Conservation (phyloP, 2,888 invertebrate species). For the Ptychoptera albimana region DNA sequence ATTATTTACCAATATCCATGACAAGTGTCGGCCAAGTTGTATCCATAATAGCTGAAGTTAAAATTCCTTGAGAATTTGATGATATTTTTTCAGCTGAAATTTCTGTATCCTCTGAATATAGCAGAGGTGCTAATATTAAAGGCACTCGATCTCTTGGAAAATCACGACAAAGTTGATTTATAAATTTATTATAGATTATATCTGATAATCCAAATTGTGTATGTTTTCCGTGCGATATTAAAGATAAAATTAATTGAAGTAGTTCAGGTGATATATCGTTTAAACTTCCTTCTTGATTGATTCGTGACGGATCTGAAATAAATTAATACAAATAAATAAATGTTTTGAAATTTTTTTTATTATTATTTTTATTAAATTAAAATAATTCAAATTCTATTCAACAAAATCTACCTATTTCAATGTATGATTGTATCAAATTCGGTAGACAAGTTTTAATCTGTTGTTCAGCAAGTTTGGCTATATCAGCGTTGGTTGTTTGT, state of each 20-base stretch:
- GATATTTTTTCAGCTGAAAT: constrained; percentile 46
- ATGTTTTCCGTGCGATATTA: constrained; percentile 41
- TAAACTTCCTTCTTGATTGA: constrained; percentile 62
- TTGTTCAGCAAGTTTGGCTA: constrained; percentile 53
- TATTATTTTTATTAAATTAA: background rate
- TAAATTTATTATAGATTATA: constrained; percentile 64
- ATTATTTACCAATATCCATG: constrained; percentile 52
- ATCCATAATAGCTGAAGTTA: constrained; percentile 45
- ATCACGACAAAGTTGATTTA: constrained; percentile 66
- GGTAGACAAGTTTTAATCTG: constrained; percentile 71
- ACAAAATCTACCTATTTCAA: constrained; percentile 50
- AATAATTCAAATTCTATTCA: constrained; percentile 5
- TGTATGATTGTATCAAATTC: constrained; percentile 70
- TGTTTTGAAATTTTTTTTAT: background rate
- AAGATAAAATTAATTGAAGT: constrained; percentile 61
- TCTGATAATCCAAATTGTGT: constrained; percentile 45
- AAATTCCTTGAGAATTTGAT: constrained; percentile 40
- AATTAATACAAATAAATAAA: background rate
- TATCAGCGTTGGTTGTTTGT: constrained; percentile 63
- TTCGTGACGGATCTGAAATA: constrained; percentile 42
- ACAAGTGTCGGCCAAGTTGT: constrained; percentile 75
- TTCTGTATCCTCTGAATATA: constrained; percentile 64
- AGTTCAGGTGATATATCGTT: constrained; percentile 85
- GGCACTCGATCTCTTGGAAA: constrained; percentile 81
- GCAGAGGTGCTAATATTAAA: constrained; percentile 72